Percentiles rank a stretch among this genome's conserved stretches.
Evolutionary conservation across 1,140 invertebrate genomes (phyloP).

Genomic region (Drosophila auraria): DNA sequence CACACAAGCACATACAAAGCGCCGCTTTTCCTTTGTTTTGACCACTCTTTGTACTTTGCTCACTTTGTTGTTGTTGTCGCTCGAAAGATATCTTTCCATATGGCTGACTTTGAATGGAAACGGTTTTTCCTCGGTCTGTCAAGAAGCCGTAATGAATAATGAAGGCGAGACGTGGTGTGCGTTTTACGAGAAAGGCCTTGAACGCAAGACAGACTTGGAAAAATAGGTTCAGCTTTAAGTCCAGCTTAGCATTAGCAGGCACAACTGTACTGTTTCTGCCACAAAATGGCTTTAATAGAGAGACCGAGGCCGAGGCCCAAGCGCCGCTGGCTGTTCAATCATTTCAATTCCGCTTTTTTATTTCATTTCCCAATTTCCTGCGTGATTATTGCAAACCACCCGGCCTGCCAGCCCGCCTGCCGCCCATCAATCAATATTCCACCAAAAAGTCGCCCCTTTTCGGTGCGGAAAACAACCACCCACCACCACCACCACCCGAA

Average conservation of each 20-base stretch:
- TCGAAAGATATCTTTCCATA: slow-evolving; percentile 79
- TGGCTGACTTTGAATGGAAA: slow-evolving; percentile 75
- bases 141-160: slow-evolving; percentile 72
- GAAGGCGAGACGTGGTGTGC: slow-evolving; percentile 31
- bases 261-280: slow-evolving; percentile 18
- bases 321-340: slow-evolving; percentile 3
- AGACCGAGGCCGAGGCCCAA: not conserved
- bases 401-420: not conserved
- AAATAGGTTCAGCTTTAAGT: slow-evolving; percentile 8
- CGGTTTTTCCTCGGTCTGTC: slow-evolving; percentile 51
- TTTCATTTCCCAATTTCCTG: slow-evolving; percentile 12
- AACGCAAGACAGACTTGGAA: slow-evolving; percentile 4
- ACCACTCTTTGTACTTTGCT: slow-evolving; percentile 41
- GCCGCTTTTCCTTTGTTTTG: slow-evolving; percentile 61
- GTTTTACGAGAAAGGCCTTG: slow-evolving; percentile 5
- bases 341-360: not conserved
- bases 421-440: slow-evolving; percentile 72
- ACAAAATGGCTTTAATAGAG: not conserved
- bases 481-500: slow-evolving; percentile 48
- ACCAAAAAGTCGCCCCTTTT: slow-evolving; percentile 38
- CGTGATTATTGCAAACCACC: slow-evolving; percentile 34
- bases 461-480: slow-evolving; percentile 40
- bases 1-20: slow-evolving; percentile 21
- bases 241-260: not conserved
- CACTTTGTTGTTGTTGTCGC: slow-evolving; percentile 45